These are phyloP conservation scores for Leucoma salicis DNA, from an alignment of 2,888 invertebrate genomes.

Conservation along the genomic window DNA sequence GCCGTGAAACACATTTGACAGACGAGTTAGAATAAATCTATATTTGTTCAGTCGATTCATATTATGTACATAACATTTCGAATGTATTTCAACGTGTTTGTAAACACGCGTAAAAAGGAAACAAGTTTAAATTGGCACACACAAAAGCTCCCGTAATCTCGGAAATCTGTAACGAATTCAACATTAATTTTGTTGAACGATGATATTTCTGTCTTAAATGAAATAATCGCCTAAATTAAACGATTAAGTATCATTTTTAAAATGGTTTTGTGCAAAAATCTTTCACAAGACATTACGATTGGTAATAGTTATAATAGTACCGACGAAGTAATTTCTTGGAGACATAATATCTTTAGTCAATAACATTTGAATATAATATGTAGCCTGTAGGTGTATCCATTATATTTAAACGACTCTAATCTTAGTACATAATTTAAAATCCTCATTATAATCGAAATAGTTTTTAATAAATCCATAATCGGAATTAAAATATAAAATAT, in stretches of 20 bases:
- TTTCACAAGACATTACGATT: too few relatives aligned
- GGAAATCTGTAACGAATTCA: too few relatives aligned
- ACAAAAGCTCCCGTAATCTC: too few relatives aligned
- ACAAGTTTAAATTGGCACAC: not conserved
- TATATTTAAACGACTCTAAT: constrained; percentile 27
- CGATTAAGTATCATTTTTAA: too few relatives aligned
- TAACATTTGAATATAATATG: constrained; percentile 16
- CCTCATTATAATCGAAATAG: constrained; percentile 37
- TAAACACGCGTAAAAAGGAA: not conserved
- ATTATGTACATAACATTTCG: constrained; percentile 7
- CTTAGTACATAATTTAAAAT: constrained; percentile 34
- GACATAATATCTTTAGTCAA: constrained; percentile 17
- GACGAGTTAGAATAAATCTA: constrained; percentile 53
- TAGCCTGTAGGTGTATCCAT: constrained; percentile 29
- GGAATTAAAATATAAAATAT: constrained; percentile 34
- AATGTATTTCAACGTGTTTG: constrained; percentile 12
- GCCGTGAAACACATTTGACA: constrained; percentile 72
- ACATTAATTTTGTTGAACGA: too few relatives aligned
- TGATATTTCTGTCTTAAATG: too few relatives aligned
- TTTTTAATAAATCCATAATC: constrained; percentile 38
- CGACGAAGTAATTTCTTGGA: not conserved
- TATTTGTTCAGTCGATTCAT: constrained; percentile 54
- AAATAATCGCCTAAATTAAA: too few relatives aligned
- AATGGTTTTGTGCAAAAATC: too few relatives aligned
- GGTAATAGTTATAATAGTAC: too few relatives aligned